Percentiles rank a stretch among this genome's conserved stretches.
phyloP scores from a whole-genome alignment of 2,113 vertebrate genomes.

The Saccopteryx leptura region DNA sequence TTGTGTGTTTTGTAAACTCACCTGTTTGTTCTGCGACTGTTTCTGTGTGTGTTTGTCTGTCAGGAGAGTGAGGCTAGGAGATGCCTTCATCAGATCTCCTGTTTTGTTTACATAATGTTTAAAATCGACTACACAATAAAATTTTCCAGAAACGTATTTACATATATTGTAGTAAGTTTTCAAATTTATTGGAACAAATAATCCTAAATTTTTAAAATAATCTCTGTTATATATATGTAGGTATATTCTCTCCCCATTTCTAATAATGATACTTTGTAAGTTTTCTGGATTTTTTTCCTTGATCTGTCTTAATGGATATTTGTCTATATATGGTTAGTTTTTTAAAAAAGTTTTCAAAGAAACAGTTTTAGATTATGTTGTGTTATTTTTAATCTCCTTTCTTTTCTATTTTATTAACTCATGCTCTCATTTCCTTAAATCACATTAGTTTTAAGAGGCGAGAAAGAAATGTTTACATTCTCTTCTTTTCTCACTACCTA shows the following conservation, averaged over 20 bases:
- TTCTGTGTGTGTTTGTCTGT: not conserved
- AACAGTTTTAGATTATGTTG: not conserved
- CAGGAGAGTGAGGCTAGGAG: not conserved
- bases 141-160: not conserved
- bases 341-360: not conserved
- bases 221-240: not conserved
- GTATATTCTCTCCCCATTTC: not conserved
- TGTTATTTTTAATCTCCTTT: not conserved
- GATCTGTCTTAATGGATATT: not conserved
- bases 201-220: slow-evolving; percentile 1
- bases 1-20: not conserved
- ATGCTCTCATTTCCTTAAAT: not conserved
- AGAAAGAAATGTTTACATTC: not conserved
- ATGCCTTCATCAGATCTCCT: not conserved
- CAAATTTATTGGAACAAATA: not conserved
- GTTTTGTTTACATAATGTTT: not conserved
- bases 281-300: not conserved
- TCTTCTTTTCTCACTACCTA: not conserved
- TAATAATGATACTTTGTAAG: not conserved
- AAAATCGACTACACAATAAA: not conserved
- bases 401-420: not conserved
- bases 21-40: not conserved
- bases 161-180: not conserved
- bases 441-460: not conserved
- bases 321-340: not conserved